phyloP scores from a whole-genome alignment of 1,140 invertebrate species.

The Leptonema lineaticorne region DNA sequence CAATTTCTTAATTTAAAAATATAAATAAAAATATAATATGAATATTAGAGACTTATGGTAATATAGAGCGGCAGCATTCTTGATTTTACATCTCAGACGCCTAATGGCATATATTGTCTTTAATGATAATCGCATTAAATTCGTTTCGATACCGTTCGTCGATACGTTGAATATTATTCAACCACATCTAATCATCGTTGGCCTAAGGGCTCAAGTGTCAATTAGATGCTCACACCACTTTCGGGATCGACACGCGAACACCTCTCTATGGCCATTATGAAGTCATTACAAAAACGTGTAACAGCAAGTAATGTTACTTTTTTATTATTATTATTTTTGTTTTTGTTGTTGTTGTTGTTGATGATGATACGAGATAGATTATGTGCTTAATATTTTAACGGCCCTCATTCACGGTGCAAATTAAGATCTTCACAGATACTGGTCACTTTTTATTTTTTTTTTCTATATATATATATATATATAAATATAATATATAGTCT shows the following conservation, averaged over 20 bases:
- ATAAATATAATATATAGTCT: too few species aligned
- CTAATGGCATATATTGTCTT: too few species aligned
- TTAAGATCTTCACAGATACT: conserved; percentile 18
- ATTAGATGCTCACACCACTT: not conserved
- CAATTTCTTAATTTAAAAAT: too few species aligned
- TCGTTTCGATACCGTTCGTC: too few species aligned
- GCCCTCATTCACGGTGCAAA: conserved; percentile 10
- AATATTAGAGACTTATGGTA: too few species aligned
- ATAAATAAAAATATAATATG: too few species aligned
- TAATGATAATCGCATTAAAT: too few species aligned
- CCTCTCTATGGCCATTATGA: conserved; percentile 18
- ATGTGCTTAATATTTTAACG: not conserved
- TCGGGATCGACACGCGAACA: conserved; percentile 10
- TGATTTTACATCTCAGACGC: too few species aligned
- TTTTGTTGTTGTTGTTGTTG: not conserved
- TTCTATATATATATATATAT: not conserved
- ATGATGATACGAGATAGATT: conserved; percentile 8
- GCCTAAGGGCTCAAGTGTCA: conserved; percentile 15
- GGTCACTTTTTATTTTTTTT: not conserved
- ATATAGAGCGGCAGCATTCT: too few species aligned
- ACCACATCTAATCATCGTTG: not conserved
- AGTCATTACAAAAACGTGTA: conserved; percentile 20
- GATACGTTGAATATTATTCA: too few species aligned
- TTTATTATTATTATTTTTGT: too few species aligned
- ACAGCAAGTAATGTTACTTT: too few species aligned